Percentiles rank a stretch among this genome's conserved stretches.
Evolutionary conservation across 92 coral and sea anemone genomes (phyloP).

Genomic region (Porites cylindrica): DNA sequence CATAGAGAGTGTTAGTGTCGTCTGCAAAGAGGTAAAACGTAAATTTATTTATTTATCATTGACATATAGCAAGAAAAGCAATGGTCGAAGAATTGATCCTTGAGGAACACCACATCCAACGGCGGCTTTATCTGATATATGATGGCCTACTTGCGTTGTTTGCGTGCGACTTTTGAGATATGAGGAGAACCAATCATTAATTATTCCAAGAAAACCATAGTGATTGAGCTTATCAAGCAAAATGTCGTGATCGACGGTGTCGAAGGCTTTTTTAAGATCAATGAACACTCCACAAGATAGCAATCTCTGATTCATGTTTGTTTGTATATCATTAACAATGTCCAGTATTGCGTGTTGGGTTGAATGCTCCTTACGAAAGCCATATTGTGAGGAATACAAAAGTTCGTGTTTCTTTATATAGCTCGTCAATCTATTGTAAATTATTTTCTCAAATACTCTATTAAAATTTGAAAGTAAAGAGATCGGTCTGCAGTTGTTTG

Average conservation of each 20-base stretch:
- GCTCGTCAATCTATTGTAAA: conserved; percentile 37
- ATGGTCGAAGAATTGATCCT: conserved; percentile 45
- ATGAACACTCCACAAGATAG: conserved; percentile 42
- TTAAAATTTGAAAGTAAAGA: conserved; percentile 38
- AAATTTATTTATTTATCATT: conserved; percentile 23
- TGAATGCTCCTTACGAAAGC: conserved; percentile 22
- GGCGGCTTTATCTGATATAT: conserved; percentile 25
- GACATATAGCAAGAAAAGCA: conserved; percentile 41
- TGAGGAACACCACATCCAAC: conserved; percentile 45
- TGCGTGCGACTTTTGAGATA: conserved; percentile 31
- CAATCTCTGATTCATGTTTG: conserved; percentile 32
- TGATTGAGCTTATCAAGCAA: conserved; percentile 28
- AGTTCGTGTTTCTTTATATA: conserved; percentile 51
- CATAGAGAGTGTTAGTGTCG: conserved; percentile 58
- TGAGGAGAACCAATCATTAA: conserved; percentile 26
- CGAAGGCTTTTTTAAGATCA: conserved; percentile 44
- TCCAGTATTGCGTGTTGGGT: conserved; percentile 32
- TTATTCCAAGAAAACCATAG: conserved; percentile 30
- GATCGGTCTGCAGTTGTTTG: conserved; percentile 47
- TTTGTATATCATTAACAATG: conserved; percentile 23
- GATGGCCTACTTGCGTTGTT: conserved; percentile 29
- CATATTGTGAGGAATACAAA: conserved; percentile 33
- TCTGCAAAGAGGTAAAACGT: conserved; percentile 60
- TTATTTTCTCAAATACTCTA: conserved; percentile 40
- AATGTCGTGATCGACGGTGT: conserved; percentile 34